These are phyloP conservation scores for Caiman crocodilus DNA, from an alignment of 2,797 vertebrate genomes.

Conservation along the genomic window DNA sequence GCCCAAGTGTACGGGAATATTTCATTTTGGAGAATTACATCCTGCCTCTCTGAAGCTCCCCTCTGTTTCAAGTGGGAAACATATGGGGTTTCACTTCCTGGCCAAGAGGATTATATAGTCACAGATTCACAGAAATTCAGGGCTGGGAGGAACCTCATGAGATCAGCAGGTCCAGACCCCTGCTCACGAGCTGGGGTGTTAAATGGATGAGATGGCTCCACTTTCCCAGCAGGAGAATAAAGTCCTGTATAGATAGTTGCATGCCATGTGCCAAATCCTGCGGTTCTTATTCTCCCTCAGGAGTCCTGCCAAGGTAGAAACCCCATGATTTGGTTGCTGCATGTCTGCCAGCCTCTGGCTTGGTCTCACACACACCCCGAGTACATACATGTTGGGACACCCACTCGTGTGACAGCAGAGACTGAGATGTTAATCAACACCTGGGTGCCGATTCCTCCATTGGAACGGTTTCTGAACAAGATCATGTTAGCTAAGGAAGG, in stretches of 20 bases:
- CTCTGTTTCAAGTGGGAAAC: conserved; percentile 43
- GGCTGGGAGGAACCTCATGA: neutral
- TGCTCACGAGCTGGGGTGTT: neutral
- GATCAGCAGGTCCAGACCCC: no score
- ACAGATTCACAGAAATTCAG: neutral
- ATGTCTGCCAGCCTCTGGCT: no score
- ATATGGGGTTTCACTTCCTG: neutral
- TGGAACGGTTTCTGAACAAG: neutral
- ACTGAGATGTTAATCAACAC: neutral
- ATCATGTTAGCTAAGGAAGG: neutral
- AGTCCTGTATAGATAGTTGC: neutral
- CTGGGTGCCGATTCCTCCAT: neutral
- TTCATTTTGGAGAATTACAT: conserved; percentile 57
- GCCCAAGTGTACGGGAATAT: neutral
- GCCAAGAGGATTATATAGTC: accelerated
- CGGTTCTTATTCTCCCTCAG: neutral
- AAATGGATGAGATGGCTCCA: neutral
- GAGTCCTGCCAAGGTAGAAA: neutral
- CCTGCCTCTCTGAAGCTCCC: conserved; percentile 38
- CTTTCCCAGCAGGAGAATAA: neutral
- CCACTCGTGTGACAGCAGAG: neutral
- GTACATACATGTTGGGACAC: neutral
- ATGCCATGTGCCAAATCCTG: neutral
- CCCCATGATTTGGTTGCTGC: neutral
- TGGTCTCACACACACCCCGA: neutral